phyloP scores from a whole-genome alignment of 1,140 invertebrate genomes.

The Littorina saxatilis region DNA sequence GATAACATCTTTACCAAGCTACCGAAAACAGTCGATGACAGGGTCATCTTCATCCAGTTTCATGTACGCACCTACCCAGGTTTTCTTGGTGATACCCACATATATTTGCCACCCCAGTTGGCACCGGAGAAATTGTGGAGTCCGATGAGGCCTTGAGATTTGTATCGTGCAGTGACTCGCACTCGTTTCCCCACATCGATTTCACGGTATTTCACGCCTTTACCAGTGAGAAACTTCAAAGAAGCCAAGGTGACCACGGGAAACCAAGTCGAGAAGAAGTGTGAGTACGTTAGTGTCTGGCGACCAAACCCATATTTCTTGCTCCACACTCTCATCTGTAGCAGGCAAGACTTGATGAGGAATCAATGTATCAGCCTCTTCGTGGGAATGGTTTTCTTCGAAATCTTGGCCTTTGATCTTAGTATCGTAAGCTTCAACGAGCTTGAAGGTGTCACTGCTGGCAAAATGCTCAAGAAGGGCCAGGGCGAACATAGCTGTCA shows the following conservation, averaged over 20 bases:
- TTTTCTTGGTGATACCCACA: not conserved
- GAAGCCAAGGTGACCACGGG: not conserved
- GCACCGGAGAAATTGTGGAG: not conserved
- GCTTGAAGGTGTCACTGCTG: not conserved
- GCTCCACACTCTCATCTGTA: not conserved
- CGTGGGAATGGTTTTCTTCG: not conserved
- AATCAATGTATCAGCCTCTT: not conserved
- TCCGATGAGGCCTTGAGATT: not conserved
- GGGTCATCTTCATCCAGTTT: not conserved
- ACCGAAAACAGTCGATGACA: not conserved
- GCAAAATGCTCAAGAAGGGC: not conserved
- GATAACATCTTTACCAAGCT: not conserved
- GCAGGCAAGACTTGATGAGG: conserved; percentile 3
- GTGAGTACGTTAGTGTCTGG: not conserved
- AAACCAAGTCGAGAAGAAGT: not conserved
- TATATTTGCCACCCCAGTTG: not conserved
- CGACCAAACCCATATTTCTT: not conserved
- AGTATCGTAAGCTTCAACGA: not conserved
- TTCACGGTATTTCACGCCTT: not conserved
- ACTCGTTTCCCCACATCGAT: not conserved
- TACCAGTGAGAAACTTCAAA: not conserved
- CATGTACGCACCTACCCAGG: not conserved
- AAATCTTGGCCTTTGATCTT: not conserved
- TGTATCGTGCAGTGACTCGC: not conserved
- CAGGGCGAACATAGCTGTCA: not conserved